These are phyloP conservation scores for Sminthopsis crassicaudata DNA, from an alignment of 2,113 vertebrate genomes.

Conservation along the genomic window DNA sequence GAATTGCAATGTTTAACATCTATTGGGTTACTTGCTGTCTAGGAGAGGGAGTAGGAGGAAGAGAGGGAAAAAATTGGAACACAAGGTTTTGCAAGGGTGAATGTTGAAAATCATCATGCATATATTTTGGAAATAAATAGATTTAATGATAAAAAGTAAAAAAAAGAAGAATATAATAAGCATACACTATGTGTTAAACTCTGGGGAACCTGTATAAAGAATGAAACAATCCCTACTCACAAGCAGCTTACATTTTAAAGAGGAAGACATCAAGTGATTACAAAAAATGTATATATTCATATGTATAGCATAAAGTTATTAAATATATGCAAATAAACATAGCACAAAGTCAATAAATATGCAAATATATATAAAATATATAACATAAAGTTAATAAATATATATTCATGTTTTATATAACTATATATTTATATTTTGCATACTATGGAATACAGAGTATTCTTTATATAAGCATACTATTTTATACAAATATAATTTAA, in stretches of 20 bases:
- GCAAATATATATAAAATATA: not conserved
- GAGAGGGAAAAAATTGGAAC: too few species aligned
- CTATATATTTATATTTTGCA: not conserved
- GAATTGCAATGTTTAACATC: too few species aligned
- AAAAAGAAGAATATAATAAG: not conserved
- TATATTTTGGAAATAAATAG: too few species aligned
- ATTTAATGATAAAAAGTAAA: too few species aligned
- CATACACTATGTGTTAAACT: not conserved
- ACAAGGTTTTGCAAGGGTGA: too few species aligned
- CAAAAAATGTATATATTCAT: not conserved
- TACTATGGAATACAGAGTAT: not conserved
- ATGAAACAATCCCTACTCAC: not conserved
- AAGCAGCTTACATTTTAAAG: not conserved
- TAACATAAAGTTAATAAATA: not conserved
- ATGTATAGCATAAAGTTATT: not conserved
- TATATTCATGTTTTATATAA: not conserved
- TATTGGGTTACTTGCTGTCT: too few species aligned
- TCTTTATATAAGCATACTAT: not conserved
- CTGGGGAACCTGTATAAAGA: not conserved
- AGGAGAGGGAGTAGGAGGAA: too few species aligned
- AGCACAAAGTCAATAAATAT: not conserved
- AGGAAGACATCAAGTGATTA: not conserved
- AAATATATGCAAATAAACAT: not conserved
- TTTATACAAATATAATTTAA: not conserved
- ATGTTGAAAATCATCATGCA: too few species aligned